phyloP scores from a whole-genome alignment of 2,113 vertebrate species.

The Miniopterus natalensis region DNA sequence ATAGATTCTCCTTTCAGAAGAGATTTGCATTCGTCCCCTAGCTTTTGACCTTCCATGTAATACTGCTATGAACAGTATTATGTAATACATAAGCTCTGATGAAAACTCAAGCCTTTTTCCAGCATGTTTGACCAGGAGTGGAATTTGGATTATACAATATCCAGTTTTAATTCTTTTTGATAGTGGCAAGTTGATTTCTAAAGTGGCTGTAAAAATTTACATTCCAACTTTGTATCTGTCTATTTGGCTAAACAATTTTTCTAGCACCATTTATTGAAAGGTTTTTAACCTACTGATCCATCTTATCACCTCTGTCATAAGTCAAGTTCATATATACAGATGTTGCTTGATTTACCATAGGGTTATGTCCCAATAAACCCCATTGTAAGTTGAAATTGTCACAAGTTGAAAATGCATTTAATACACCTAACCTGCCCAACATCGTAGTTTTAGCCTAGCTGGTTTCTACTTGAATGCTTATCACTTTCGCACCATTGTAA shows the following conservation, averaged over 20 bases:
- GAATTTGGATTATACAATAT: not conserved
- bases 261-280: not conserved
- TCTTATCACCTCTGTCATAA: not conserved
- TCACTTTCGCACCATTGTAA: not conserved
- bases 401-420: not conserved
- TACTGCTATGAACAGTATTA: not conserved
- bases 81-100: not conserved
- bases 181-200: constrained; percentile 11
- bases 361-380: not conserved
- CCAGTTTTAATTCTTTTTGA: not conserved
- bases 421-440: not conserved
- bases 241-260: constrained; percentile 21
- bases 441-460: not conserved
- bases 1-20: not conserved
- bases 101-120: not conserved
- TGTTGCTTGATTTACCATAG: not conserved
- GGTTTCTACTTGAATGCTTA: not conserved
- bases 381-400: not conserved
- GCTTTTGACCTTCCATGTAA: not conserved
- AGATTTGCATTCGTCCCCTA: not conserved
- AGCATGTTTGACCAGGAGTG: not conserved
- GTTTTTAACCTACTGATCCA: not conserved
- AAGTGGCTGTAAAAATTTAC: not conserved
- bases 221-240: not conserved
- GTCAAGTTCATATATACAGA: not conserved